Base-by-base conservation (phyloP, 2,113 vertebrate genomes). In the Orycteropus afer region DNA sequence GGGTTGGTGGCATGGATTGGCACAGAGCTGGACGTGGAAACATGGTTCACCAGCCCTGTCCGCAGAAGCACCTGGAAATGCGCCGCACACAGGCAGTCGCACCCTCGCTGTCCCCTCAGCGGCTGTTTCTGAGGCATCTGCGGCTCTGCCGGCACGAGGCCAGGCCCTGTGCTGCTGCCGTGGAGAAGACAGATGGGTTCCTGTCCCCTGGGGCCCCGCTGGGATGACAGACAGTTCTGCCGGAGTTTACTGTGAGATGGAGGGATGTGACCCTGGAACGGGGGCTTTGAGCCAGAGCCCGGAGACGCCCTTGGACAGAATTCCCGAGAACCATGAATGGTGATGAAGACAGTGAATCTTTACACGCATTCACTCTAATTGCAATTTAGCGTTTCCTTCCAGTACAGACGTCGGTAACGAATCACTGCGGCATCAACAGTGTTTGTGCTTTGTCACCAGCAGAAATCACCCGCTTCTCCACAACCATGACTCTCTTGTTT, bases 81-180 rank as follows among this genome's bases (percentile, higher is more conserved):
- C 82, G 5, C 0, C 14, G 3, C 32, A 1, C 83, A 61, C 53
- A 1, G 10, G 0, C 37, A 25, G 55, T 18, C 7, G 12, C 11
- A 4, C 67, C 49, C 4, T 0, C 0, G 37, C 7, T 32, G 0
- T 29, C 29, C 22, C 3, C 2, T 23, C 45, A 0, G 22, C 51
- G 10, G 0, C 1, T 22, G 0, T 40, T 42, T 74, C 79, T 85
- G 47, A 3, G 11, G 25, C 73, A 9, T 27, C 59, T 42, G 49
- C 89, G 77, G 1, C 29, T 2, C 20, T 2, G 6, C 15, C 1
- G 0, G 86, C 55, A 1, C 15, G 10, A 8, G 27, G 90, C 63
- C 81, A 51, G 42, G 40, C 17, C 5, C 42, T 0, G 1, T 3
- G 27, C 4, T 18, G 37, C 45, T 3, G 5, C 34, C 2, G 1